Evolutionary conservation across 2,888 invertebrate species (phyloP), one percentile per base, ranked within the genome.

Genomic region (Unio pictorum): DNA sequence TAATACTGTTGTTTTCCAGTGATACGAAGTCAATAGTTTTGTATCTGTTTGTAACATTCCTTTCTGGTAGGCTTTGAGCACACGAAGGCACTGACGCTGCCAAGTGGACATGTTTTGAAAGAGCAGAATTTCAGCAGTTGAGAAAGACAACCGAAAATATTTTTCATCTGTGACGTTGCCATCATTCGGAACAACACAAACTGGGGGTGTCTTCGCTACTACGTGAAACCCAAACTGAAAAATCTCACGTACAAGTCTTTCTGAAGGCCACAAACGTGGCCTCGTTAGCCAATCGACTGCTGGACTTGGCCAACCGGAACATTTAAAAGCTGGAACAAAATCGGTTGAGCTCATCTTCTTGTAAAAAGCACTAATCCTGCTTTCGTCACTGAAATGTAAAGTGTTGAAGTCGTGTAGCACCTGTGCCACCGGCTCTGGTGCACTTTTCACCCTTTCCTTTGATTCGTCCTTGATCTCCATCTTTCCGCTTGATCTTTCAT

Each of bases 51-150:
- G 54, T 11, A 72, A 57, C 56, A 62, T 67, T 11, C 61, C 55
- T 58, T 68, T 72, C 57, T 72, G 72, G 54, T 66, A 72, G 18
- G 72, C 72, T 62, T 72, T 72, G 54, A 72, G 34, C 20, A 68
- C 58, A 23, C 57, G 64, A 68, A 68, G 68, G 34, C 72, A 72
- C n/a, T 54, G 26, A 28, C 45, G 20, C 54, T 68, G 72, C 45
- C 8, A 26, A 23, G 60, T 63, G 30, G 61, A 58, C 63, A 72
- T 63, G 26, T 60, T 58, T 45, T 66, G 55, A 23, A 68, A 66
- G 4, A 73, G 56, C 3, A 61, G 26, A 5, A 67, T 28, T 57
- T 73, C 73, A 20, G 66, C 61, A 34, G 28, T 61, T 20, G 73
- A 61, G 65, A 73, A 73, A 6, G 73, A 73, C 45, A 73, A 61